Conservation (phyloP, 2,888 invertebrate species). For the Margaritifera margaritifera region DNA sequence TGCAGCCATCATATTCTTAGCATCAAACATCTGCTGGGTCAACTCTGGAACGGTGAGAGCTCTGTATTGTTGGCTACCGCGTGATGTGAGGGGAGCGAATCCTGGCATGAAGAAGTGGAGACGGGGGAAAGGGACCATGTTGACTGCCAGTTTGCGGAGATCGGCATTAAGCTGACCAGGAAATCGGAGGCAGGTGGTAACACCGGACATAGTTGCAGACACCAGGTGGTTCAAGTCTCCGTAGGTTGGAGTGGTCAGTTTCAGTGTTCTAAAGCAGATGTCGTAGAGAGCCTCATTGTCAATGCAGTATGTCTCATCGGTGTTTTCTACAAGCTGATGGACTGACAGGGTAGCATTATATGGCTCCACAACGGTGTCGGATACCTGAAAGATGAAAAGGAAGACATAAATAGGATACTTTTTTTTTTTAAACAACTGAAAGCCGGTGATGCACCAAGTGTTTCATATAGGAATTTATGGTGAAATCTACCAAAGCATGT, state of each 20-base stretch:
- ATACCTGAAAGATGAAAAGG: slow-evolving; percentile 75
- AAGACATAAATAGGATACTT: background rate
- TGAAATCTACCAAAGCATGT: too few species aligned
- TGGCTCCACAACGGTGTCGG: slow-evolving; percentile 82
- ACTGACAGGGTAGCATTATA: slow-evolving; percentile 89
- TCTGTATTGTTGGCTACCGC: slow-evolving; percentile 81
- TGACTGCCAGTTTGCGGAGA: slow-evolving; percentile 62
- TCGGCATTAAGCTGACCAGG: slow-evolving; percentile 77
- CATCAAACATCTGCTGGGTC: slow-evolving; percentile 85
- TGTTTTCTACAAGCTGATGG: slow-evolving; percentile 83
- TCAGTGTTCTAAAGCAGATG: slow-evolving; percentile 90
- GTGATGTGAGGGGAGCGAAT: slow-evolving; percentile 80
- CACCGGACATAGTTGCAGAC: slow-evolving; percentile 75
- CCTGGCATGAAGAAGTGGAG: slow-evolving; percentile 91
- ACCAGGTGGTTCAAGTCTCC: slow-evolving; percentile 90
- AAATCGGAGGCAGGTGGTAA: slow-evolving; percentile 89
- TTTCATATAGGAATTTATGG: too few species aligned
- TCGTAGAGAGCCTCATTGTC: slow-evolving; percentile 92
- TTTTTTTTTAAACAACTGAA: too few species aligned
- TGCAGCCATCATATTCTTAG: slow-evolving; percentile 83
- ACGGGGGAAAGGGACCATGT: slow-evolving; percentile 93
- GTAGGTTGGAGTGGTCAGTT: slow-evolving; percentile 86
- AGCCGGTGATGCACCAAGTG: too few species aligned
- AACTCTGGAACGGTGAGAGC: slow-evolving; percentile 59
- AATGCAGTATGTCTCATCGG: slow-evolving; percentile 91